phyloP scores from a whole-genome alignment of 2,797 vertebrate genomes.

The Lates japonicus region DNA sequence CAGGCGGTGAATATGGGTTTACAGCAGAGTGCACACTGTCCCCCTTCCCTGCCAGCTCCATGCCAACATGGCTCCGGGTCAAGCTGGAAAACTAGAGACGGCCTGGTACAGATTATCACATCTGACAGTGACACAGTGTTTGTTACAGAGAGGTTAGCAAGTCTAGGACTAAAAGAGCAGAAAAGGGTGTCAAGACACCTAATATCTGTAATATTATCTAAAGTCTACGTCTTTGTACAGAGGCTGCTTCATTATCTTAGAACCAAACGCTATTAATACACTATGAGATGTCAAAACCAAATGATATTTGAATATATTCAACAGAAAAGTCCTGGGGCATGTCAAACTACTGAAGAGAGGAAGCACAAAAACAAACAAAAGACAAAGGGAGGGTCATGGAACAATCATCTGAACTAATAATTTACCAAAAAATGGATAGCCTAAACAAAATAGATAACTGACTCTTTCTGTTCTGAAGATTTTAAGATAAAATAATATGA shows the following conservation, averaged over 20 bases:
- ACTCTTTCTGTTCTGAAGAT: too few relatives aligned
- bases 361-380: not conserved
- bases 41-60: constrained; percentile 15
- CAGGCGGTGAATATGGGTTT: constrained; percentile 10
- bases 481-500: too few relatives aligned
- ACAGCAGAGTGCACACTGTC: constrained; percentile 27
- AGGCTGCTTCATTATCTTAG: not conserved
- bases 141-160: constrained; percentile 16
- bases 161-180: not conserved
- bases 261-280: not conserved
- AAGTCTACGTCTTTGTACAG: not conserved
- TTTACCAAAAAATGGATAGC: too few relatives aligned
- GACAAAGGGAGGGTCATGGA: too few relatives aligned
- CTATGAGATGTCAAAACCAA: not conserved
- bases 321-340: not conserved
- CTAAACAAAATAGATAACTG: too few relatives aligned
- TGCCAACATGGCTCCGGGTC: constrained; percentile 42
- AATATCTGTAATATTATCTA: not conserved
- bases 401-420: too few relatives aligned
- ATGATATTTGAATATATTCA: not conserved
- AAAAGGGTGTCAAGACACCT: not conserved
- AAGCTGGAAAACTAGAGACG: constrained; percentile 53
- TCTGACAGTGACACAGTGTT: constrained; percentile 24
- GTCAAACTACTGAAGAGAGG: not conserved
- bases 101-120: constrained; percentile 49